Evolutionary conservation across 2,797 vertebrate genomes (phyloP), one percentile per base, ranked within the genome.

Genomic region (Pseudochaenichthys georgianus): DNA sequence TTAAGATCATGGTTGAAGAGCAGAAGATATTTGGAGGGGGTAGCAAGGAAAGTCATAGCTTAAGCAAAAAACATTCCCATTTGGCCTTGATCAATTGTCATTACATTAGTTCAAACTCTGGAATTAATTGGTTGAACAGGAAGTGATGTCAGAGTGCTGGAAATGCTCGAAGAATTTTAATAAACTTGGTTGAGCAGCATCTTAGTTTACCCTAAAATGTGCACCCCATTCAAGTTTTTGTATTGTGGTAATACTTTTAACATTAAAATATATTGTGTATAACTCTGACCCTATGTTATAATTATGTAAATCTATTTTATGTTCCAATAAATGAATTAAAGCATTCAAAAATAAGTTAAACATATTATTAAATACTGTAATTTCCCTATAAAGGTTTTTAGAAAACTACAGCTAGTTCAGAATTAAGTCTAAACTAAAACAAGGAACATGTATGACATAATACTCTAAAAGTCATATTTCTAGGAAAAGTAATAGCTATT

Each of bases 1-100:
- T 84, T 16, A 67, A 46, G 23, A 50, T 42, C 21, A 57, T 19
- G 52, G 19, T 13, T 28, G 53, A 79, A 59, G 4, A 64, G 34
- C 13, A 42, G 54, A n/a, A 23, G 53, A 7, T 9, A 12, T 5
- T 13, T 34, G n/a, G 11, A 46, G 60, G 15, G 48, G 12, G 28
- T n/a, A n/a, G 53, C 46, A 38, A 38, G 19, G 1, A 19, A 3
- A 52, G 13, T 47, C 46, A 23, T n/a, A 43, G 8, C 8, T 53
- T 1, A 38, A 23, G 23, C 41, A 59, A 38, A 59, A 57, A 34
- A 9, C 13, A 72, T 69, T 48, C 17, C 28, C 47, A 45, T 51
- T 64, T 60, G 59, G 52, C 61, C 45, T 61, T 63, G 41, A 60
- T 70, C 12, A 55, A 9, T 34, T 21, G 34, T 52, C 12, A 47